Percentiles rank a stretch among this genome's conserved stretches.
Evolutionary conservation across 2,888 invertebrate genomes (phyloP).

Genomic region (Chymomyza caudatula): DNA sequence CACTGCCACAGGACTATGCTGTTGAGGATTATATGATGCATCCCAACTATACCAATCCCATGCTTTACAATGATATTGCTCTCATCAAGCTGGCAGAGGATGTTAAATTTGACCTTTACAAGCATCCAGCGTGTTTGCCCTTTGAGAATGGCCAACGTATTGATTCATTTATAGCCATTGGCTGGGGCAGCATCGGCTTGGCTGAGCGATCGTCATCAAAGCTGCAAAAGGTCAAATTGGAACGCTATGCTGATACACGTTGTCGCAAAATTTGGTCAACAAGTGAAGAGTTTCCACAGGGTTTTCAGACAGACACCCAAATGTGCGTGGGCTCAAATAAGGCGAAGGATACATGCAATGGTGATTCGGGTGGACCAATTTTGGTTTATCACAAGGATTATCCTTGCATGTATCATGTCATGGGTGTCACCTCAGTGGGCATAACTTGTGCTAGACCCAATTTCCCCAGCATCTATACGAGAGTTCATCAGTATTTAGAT

Average conservation of each 20-base stretch:
- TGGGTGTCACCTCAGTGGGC: slow-evolving; percentile 66
- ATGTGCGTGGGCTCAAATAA: slow-evolving; percentile 65
- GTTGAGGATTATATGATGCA: slow-evolving; percentile 71
- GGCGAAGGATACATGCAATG: slow-evolving; percentile 66
- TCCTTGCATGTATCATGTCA: slow-evolving; percentile 64
- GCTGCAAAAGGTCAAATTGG: slow-evolving; percentile 80
- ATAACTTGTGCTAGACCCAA: slow-evolving; percentile 54
- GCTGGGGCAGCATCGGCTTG: slow-evolving; percentile 79
- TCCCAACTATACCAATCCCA: slow-evolving; percentile 74
- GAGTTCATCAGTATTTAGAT: slow-evolving; percentile 55
- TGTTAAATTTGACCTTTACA: slow-evolving; percentile 75
- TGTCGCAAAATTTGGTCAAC: slow-evolving; percentile 40
- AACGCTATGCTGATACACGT: slow-evolving; percentile 63
- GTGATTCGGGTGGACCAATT: slow-evolving; percentile 73
- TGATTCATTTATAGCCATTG: slow-evolving; percentile 76
- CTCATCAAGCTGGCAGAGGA: slow-evolving; percentile 77
- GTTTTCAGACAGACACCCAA: slow-evolving; percentile 49
- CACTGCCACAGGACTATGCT: slow-evolving; percentile 66
- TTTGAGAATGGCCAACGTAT: slow-evolving; percentile 34
- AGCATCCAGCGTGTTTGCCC: slow-evolving; percentile 79
- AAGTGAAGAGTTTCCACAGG: slow-evolving; percentile 43
- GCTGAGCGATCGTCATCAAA: slow-evolving; percentile 69
- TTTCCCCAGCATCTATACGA: slow-evolving; percentile 62
- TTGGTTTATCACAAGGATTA: slow-evolving; percentile 51
- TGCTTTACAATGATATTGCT: slow-evolving; percentile 80